Percentiles rank a stretch among this genome's conserved stretches.
phyloP scores from a whole-genome alignment of 2,888 invertebrate genomes.

The Hydropsyche betteni region DNA sequence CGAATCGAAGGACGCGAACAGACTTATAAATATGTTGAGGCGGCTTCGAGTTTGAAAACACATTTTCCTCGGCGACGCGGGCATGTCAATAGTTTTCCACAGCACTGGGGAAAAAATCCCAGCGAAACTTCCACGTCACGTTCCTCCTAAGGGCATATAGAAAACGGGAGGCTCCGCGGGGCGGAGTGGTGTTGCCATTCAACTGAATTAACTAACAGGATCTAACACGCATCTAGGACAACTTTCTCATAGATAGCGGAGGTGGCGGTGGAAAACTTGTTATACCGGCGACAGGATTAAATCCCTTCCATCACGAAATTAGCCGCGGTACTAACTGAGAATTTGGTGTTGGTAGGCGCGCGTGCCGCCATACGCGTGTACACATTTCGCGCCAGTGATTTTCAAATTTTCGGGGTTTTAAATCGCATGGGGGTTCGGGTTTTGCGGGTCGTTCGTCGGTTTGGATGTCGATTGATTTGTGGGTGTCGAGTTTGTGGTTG shows the following conservation, averaged over 20 bases:
- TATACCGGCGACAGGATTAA: conserved; percentile 24
- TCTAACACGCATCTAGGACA: conserved; percentile 29
- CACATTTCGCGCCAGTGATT: too few species aligned
- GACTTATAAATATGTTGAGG: too few species aligned
- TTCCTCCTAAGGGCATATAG: not conserved
- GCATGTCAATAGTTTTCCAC: conserved; percentile 14
- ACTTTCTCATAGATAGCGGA: conserved; percentile 27
- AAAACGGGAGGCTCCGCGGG: too few species aligned
- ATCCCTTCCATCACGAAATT: conserved; percentile 24
- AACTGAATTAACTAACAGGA: conserved; percentile 31
- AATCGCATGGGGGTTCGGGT: too few species aligned
- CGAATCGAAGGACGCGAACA: too few species aligned
- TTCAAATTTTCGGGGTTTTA: too few species aligned
- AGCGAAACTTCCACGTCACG: conserved; percentile 20
- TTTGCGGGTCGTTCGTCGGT: too few species aligned
- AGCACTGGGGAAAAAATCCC: conserved; percentile 1
- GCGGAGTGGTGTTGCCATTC: conserved; percentile 14
- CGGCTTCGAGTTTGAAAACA: conserved; percentile 16
- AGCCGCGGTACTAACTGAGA: conserved; percentile 4
- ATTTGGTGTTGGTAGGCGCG: not conserved
- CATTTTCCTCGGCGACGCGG: conserved; percentile 5
- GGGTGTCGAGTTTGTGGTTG: too few species aligned
- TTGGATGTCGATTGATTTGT: too few species aligned
- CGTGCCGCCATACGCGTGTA: too few species aligned
- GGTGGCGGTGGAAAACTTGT: conserved; percentile 11